Conservation (phyloP, 2,797 vertebrate genomes). For the Gallinago stenura region DNA sequence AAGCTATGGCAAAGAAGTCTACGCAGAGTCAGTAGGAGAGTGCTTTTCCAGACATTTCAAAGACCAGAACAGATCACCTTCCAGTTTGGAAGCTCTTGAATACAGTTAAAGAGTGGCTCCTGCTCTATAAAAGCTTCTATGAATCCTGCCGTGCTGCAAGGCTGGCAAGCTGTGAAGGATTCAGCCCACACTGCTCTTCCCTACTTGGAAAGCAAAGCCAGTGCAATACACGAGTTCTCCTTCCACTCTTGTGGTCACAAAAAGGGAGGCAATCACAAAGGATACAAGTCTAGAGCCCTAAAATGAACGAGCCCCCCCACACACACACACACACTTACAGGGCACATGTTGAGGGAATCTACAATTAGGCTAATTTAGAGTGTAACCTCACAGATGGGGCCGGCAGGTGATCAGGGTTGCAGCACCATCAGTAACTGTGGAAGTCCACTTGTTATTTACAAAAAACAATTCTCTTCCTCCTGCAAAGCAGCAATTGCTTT, state of each 20-base stretch:
- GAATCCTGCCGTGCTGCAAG: background rate
- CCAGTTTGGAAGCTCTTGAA: background rate
- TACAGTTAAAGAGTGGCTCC: background rate
- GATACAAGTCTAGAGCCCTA: background rate
- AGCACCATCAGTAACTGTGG: background rate
- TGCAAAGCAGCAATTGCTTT: background rate
- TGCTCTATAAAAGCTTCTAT: background rate
- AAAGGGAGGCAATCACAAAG: background rate
- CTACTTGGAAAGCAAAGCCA: background rate
- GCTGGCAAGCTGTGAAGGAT: fast-evolving
- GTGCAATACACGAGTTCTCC: background rate
- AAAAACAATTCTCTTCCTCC: background rate
- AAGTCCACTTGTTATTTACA: background rate
- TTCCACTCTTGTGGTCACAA: background rate
- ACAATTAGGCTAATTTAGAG: background rate
- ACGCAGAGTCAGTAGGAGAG: background rate
- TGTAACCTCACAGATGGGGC: background rate
- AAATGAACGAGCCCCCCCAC: background rate
- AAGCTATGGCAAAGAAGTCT: background rate
- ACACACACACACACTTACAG: no score
- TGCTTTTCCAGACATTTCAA: background rate
- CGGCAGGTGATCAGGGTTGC: background rate
- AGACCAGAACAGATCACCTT: background rate
- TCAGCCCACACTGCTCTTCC: background rate
- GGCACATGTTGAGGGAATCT: background rate